phyloP scores from a whole-genome alignment of 2,113 vertebrate genomes.

The Melanocharis versteri region DNA sequence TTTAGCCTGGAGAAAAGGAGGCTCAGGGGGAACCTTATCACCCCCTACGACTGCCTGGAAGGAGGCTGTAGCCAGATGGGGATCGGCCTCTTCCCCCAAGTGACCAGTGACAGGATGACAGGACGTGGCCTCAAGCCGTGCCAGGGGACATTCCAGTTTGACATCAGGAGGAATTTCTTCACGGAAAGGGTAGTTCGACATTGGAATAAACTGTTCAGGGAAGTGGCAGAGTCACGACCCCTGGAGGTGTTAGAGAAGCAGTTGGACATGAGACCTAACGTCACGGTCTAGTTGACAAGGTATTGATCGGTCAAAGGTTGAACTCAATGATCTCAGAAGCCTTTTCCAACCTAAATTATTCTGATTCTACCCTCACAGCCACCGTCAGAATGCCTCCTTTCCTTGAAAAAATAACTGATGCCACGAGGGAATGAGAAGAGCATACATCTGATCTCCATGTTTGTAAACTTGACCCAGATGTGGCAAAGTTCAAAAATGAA shows the following conservation, averaged over 20 bases:
- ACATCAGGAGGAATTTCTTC: background rate
- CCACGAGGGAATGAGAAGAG: background rate
- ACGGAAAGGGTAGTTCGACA: rapidly evolving
- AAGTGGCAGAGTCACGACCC: background rate
- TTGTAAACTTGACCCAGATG: background rate
- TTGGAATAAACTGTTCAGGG: background rate
- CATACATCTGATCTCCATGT: background rate
- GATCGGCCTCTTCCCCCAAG: background rate
- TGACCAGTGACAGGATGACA: background rate
- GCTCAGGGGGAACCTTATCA: rapidly evolving
- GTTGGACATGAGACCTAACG: background rate
- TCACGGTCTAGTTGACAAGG: background rate
- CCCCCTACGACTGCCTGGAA: background rate
- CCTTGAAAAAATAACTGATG: background rate
- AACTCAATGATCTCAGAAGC: background rate
- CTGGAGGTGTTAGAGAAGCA: background rate
- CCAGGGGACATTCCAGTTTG: background rate
- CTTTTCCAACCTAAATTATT: background rate
- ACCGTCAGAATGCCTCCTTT: background rate
- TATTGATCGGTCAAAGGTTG: background rate
- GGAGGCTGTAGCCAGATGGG: background rate
- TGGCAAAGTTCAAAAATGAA: background rate
- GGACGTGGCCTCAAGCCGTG: too few relatives aligned
- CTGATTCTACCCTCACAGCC: background rate
- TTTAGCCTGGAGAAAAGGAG: background rate